Conservation (phyloP, 2,888 invertebrate species). For the Cephonodes hylas region DNA sequence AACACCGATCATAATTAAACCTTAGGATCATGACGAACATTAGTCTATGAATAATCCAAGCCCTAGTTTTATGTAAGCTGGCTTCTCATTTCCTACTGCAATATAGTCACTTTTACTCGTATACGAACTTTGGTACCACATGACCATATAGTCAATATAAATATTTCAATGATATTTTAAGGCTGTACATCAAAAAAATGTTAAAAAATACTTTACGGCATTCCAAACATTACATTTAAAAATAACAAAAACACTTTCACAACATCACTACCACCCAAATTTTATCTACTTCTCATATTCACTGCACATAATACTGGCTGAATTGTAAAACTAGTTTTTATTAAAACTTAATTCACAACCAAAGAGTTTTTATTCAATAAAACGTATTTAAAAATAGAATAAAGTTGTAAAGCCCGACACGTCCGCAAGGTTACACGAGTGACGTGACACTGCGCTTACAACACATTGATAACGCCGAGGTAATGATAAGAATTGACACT, state of each 20-base stretch:
- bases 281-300: not conserved
- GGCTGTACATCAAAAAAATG: too few relatives aligned
- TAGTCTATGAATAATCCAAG: too few relatives aligned
- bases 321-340: not conserved
- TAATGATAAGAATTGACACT: conserved; percentile 18
- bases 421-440: not conserved
- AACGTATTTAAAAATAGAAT: not conserved
- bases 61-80: too few relatives aligned
- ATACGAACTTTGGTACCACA: too few relatives aligned
- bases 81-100: too few relatives aligned
- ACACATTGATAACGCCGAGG: conserved; percentile 17
- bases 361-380: not conserved
- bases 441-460: not conserved
- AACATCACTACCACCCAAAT: not conserved
- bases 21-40: too few relatives aligned
- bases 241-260: not conserved
- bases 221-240: not conserved
- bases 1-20: too few relatives aligned
- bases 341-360: not conserved
- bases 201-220: too few relatives aligned
- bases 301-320: not conserved
- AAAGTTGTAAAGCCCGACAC: not conserved
- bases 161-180: too few relatives aligned
- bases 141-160: too few relatives aligned
- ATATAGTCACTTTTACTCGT: too few relatives aligned